Evolutionary conservation across 2,797 vertebrate species (phyloP), one percentile per base, ranked within the genome.

Genomic region (Rhinogobio ventralis): DNA sequence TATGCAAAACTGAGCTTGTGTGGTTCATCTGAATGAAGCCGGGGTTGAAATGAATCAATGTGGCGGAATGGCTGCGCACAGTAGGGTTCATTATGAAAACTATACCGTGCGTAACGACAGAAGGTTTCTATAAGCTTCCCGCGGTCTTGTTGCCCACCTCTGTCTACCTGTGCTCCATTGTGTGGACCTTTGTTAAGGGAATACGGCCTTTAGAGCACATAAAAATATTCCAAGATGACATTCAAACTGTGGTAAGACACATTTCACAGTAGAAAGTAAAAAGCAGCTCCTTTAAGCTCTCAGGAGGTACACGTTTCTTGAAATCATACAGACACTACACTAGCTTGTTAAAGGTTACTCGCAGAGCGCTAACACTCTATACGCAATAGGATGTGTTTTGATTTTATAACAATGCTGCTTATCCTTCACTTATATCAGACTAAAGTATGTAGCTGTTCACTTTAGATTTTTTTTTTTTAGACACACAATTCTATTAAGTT

Each of bases 201-300:
- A 42, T 72, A 73, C 13, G 13, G 81, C 80, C 71, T 80, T 85
- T 84, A 39, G 45, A 78, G 77, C 23, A 74, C 71, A 69, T 82
- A 80, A 55, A 82, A 46, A 66, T 76, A 84, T 80, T 90, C 73
- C 1, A 55, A 53, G 81, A 82, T 89, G 85, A 87, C 83, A 87
- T 88, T 90, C 75, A 79, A 89, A 83, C 79, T 69, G 57, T 73
- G 79, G 76, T 69, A 79, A 86, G 86, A 89, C 79, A 86, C 81
- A 89, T 88, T 90, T 87, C 87, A 89, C 84, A 85, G 83, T 62
- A 81, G 85, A 90, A 77, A 42, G 69, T 76, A 88, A 87, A 87
- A 87, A 42, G 28, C 28, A 62, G n/a, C 36, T 71, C 30, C 73
- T 86, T n/a, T 81, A 81, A 83, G 81, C 85, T 87, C 62, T 46